Percentiles rank a stretch among this genome's conserved stretches.
Evolutionary conservation across 2,797 vertebrate genomes (phyloP).

Genomic region (Galago senegalensis): DNA sequence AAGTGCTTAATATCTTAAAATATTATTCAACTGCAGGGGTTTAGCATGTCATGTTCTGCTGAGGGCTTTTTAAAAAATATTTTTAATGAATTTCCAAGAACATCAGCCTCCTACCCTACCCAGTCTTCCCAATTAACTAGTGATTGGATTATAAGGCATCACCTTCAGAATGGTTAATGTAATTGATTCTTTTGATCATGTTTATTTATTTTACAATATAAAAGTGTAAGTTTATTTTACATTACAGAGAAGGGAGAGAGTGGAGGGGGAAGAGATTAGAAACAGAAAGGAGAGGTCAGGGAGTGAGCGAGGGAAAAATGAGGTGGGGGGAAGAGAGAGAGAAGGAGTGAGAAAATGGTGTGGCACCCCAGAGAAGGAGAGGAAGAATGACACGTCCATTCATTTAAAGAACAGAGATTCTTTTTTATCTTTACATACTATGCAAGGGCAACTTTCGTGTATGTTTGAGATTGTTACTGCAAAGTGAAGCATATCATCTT

Average conservation of each 20-base stretch:
- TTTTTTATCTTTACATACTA: not conserved
- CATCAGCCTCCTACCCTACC: not conserved
- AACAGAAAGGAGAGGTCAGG: no score
- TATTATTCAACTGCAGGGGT: constrained; percentile 3
- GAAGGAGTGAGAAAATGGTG: no score
- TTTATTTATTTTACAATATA: not conserved
- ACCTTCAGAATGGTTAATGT: not conserved
- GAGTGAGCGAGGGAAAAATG: no score
- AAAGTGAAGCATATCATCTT: not conserved
- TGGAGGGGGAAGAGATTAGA: no score
- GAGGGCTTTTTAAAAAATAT: not conserved
- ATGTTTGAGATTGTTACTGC: not conserved
- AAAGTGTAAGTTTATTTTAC: no score
- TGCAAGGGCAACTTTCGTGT: not conserved
- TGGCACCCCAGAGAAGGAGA: no score
- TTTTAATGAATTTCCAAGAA: constrained; percentile 57
- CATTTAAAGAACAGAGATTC: constrained; percentile 10
- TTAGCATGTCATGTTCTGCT: not conserved
- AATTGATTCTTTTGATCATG: constrained; percentile 39
- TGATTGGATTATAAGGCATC: not conserved
- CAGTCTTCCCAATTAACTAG: not conserved
- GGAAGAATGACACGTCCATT: not conserved
- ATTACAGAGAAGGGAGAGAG: no score
- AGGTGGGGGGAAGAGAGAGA: no score
- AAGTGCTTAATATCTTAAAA: constrained; percentile 49